Percentiles rank a stretch among this genome's conserved stretches.
Conservation (phyloP, 2,113 vertebrate genomes). For the Pseudois nayaur region DNA sequence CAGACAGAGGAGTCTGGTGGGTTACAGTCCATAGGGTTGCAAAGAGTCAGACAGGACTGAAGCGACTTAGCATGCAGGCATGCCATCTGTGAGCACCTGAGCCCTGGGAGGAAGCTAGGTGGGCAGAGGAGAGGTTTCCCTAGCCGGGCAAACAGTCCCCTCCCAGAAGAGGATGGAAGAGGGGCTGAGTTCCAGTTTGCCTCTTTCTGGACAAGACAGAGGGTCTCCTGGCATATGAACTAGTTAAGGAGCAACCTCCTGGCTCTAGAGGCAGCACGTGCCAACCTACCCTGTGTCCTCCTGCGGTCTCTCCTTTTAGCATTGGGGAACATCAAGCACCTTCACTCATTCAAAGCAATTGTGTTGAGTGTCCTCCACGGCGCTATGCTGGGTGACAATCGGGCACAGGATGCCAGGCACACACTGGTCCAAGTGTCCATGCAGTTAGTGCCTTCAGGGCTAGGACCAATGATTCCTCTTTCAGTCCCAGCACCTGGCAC, state of each 20-base stretch:
- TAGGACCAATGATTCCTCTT: neutral
- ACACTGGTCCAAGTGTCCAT: neutral
- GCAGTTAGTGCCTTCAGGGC: neutral
- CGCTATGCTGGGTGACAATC: neutral
- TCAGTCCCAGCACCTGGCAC: neutral
- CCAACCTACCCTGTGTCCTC: neutral
- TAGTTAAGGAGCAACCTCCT: neutral
- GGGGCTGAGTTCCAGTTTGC: neutral
- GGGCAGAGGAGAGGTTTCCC: neutral
- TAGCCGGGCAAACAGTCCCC: neutral
- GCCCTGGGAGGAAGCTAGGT: neutral
- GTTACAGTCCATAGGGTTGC: neutral
- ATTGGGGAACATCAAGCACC: neutral
- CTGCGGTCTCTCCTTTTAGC: neutral
- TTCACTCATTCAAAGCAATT: neutral
- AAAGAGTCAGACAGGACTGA: neutral
- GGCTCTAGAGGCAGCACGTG: neutral
- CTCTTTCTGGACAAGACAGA: neutral
- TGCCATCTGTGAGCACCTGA: neutral
- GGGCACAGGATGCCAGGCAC: neutral
- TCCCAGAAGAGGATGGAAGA: neutral
- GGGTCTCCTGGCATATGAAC: neutral
- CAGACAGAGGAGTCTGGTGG: neutral
- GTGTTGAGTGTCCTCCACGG: neutral
- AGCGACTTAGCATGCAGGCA: neutral